These are phyloP conservation scores for Xyrauchen texanus DNA, from an alignment of 2,113 vertebrate species.

Conservation along the genomic window DNA sequence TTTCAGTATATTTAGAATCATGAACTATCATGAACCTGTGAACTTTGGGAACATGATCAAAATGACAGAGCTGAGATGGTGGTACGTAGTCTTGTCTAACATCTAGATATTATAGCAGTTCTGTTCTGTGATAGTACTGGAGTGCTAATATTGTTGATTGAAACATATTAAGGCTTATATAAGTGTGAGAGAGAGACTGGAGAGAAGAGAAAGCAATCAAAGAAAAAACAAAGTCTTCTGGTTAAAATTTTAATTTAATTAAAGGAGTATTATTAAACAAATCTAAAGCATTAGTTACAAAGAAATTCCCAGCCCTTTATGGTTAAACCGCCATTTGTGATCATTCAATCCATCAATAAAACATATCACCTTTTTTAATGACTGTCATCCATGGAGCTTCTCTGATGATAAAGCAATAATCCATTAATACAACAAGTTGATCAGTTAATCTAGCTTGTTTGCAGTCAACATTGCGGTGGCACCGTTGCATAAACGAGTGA, in stretches of 20 bases:
- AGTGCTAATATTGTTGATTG: too few relatives aligned
- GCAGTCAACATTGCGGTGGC: too few relatives aligned
- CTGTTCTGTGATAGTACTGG: too few relatives aligned
- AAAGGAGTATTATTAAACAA: too few relatives aligned
- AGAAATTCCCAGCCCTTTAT: too few relatives aligned
- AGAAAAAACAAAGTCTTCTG: neutral
- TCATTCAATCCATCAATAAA: neutral
- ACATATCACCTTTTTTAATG: neutral
- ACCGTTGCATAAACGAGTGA: too few relatives aligned
- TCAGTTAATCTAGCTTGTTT: neutral
- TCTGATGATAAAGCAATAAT: neutral
- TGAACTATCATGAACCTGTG: neutral
- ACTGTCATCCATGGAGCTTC: neutral
- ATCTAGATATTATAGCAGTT: too few relatives aligned
- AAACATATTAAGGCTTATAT: too few relatives aligned
- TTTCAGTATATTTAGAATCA: neutral
- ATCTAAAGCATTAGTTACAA: too few relatives aligned
- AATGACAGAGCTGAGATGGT: neutral
- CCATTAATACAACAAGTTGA: neutral
- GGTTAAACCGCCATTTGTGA: too few relatives aligned
- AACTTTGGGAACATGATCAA: neutral
- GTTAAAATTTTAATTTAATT: too few relatives aligned
- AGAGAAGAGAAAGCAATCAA: neutral
- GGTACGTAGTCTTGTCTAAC: neutral
- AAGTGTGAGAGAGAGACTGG: too few relatives aligned